Percentiles rank a stretch among this genome's conserved stretches.
Evolutionary conservation across 1,140 invertebrate species (phyloP).

Genomic region (Neotoxoptera formosana): DNA sequence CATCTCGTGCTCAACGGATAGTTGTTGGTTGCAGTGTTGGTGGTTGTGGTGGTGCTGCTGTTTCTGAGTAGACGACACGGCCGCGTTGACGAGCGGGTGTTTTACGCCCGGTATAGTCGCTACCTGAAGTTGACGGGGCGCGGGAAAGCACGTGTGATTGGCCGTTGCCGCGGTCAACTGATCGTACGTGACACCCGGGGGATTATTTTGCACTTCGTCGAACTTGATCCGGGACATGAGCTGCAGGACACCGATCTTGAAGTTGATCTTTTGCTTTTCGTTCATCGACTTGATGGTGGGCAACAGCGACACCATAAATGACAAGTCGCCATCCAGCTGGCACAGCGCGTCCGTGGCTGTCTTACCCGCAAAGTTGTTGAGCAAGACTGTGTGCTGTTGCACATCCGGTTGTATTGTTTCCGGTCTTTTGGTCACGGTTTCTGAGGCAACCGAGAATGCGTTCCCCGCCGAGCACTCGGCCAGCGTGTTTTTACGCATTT

Average conservation of each 20-base stretch:
- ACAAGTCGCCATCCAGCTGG: slow-evolving; percentile 47
- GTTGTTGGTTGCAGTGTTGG: background rate
- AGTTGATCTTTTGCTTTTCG: slow-evolving; percentile 44
- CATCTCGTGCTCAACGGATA: background rate
- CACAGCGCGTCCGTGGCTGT: background rate
- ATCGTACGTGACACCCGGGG: background rate
- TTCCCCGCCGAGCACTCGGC: background rate
- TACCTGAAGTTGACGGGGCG: background rate
- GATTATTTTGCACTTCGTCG: background rate
- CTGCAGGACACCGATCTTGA: slow-evolving; percentile 52
- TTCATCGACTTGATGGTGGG: slow-evolving; percentile 55
- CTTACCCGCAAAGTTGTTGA: background rate
- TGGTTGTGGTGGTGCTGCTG: background rate
- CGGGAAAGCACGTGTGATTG: background rate
- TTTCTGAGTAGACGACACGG: background rate
- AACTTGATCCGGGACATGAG: slow-evolving; percentile 33
- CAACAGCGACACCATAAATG: slow-evolving; percentile 50
- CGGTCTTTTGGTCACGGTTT: background rate
- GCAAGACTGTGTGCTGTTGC: background rate
- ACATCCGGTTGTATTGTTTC: background rate
- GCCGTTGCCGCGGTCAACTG: background rate
- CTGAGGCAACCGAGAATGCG: background rate
- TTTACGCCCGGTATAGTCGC: background rate
- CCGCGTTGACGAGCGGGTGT: background rate
- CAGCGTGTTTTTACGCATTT: background rate